These are phyloP conservation scores for Nicator chloris DNA, from an alignment of 2,113 vertebrate genomes.

Conservation along the genomic window DNA sequence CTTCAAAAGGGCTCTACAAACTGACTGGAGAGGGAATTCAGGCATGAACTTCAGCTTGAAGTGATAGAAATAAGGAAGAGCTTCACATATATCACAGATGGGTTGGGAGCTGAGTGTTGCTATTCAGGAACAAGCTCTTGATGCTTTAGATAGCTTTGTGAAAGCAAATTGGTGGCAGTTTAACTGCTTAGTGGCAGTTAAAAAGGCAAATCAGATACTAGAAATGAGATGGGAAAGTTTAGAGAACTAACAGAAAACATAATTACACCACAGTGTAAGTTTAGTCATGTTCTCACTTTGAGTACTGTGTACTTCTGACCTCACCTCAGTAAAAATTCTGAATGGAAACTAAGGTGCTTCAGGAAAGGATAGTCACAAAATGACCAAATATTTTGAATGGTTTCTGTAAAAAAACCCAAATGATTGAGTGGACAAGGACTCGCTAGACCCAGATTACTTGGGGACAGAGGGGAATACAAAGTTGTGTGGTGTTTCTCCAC, in stretches of 20 bases:
- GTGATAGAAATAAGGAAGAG: not conserved
- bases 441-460: not conserved
- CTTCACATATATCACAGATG: not conserved
- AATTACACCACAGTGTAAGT: not conserved
- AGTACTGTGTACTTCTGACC: not conserved
- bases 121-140: not conserved
- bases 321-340: not conserved
- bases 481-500: not conserved
- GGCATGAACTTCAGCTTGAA: not conserved
- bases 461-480: not conserved
- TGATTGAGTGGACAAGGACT: not conserved
- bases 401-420: not conserved
- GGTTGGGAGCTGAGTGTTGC: not conserved
- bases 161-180: not conserved
- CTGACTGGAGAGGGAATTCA: not conserved
- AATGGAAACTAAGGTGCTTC: not conserved
- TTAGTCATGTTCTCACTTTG: not conserved
- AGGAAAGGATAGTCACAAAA: not conserved
- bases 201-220: not conserved
- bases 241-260: not conserved
- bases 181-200: not conserved
- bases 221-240: not conserved
- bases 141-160: not conserved
- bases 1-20: not conserved
- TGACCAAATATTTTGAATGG: not conserved